Conservation (phyloP, 2,888 invertebrate species). For the Zaprionus lineosus region DNA sequence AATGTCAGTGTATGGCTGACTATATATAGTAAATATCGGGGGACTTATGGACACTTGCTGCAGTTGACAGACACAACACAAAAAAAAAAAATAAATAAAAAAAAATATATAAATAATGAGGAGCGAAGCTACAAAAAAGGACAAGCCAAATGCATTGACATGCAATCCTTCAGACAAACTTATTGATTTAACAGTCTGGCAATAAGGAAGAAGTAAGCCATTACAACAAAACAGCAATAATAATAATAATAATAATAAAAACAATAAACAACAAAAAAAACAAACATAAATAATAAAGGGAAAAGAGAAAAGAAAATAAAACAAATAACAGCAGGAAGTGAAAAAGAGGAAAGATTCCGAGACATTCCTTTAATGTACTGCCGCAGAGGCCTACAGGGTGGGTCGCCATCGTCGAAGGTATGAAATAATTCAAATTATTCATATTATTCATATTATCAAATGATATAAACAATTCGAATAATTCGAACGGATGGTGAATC, state of each 20-base stretch:
- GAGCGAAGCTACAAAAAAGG: too few species aligned
- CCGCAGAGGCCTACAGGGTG: too few species aligned
- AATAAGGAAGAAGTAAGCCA: conserved; percentile 3
- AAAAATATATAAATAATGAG: too few species aligned
- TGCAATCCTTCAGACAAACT: conserved; percentile 57
- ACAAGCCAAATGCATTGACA: conserved; percentile 62
- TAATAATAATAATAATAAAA: conserved; percentile 29
- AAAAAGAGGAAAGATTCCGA: too few species aligned
- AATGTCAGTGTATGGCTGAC: neutral
- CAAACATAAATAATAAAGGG: too few species aligned
- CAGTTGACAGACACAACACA: neutral
- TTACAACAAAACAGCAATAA: conserved; percentile 6
- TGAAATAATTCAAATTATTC: conserved; percentile 19
- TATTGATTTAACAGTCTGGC: conserved; percentile 69
- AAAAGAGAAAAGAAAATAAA: too few species aligned
- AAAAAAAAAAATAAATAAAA: neutral
- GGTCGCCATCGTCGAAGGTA: too few species aligned
- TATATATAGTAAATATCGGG: neutral
- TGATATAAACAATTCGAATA: neutral
- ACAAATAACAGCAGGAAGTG: too few species aligned
- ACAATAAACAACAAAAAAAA: conserved; percentile 27
- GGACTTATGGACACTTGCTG: neutral
- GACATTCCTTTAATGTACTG: too few species aligned
- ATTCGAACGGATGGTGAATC: too few species aligned
- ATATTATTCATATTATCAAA: neutral